Percentiles rank a stretch among this genome's conserved stretches.
Conservation (phyloP, 2,113 vertebrate genomes). For the Bambusicola thoracicus region DNA sequence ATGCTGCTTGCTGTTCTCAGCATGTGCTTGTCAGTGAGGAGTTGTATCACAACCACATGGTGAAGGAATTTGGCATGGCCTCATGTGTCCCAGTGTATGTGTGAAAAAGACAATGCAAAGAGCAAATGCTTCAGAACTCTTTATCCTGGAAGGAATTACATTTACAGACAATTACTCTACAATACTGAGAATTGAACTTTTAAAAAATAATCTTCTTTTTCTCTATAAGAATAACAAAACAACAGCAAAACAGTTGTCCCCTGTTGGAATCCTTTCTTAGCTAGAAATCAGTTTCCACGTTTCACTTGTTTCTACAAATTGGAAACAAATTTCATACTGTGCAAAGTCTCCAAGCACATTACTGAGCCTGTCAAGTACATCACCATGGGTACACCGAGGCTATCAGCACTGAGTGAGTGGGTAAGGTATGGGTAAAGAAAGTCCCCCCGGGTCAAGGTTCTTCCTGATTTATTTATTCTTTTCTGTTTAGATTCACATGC, state of each 20-base stretch:
- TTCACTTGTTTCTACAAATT: not conserved
- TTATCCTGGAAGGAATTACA: not conserved
- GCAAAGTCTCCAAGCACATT: not conserved
- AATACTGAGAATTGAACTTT: not conserved
- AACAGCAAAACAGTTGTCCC: not conserved
- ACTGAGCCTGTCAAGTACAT: not conserved
- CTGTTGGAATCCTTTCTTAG: not conserved
- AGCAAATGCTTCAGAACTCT: not conserved
- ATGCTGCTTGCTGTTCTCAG: not conserved
- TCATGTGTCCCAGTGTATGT: fast-evolving
- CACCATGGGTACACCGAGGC: not conserved
- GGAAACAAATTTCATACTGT: not conserved
- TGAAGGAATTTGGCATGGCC: not conserved
- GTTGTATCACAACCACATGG: not conserved
- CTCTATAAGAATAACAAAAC: not conserved
- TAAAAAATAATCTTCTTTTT: not conserved
- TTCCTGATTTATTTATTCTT: not conserved
- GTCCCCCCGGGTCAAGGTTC: not conserved
- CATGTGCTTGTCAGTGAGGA: fast-evolving
- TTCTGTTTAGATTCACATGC: not conserved
- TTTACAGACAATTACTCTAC: not conserved
- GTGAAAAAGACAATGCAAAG: not conserved
- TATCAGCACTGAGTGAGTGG: not conserved
- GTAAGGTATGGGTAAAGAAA: not conserved
- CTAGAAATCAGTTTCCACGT: not conserved